phyloP scores from a whole-genome alignment of 2,888 invertebrate species.

The Lymantria dispar region DNA sequence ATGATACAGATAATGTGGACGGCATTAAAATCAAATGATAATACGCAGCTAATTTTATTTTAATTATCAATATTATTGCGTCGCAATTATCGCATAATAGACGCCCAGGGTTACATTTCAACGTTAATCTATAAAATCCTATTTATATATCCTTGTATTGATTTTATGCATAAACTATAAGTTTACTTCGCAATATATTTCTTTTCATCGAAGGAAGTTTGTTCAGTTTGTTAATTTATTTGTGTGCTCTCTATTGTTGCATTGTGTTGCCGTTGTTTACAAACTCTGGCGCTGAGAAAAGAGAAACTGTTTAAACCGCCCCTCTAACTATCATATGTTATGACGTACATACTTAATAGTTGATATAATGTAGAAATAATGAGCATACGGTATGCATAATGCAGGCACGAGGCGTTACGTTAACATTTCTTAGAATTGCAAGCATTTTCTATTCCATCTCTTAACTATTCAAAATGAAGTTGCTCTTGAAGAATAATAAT shows the following conservation, averaged over 20 bases:
- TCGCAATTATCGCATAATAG: too few species aligned
- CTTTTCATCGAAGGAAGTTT: neutral
- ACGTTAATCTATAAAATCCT: too few species aligned
- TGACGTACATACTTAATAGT: conserved; percentile 3
- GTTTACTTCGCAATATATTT: neutral
- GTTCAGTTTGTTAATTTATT: neutral
- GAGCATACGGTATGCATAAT: neutral
- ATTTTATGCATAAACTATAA: too few species aligned
- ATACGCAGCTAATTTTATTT: too few species aligned
- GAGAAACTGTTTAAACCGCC: conserved; percentile 26
- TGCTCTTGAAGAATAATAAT: too few species aligned
- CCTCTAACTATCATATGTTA: conserved; percentile 16
- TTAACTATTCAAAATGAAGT: neutral
- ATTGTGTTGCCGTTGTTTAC: conserved; percentile 29
- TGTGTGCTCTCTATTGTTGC: conserved; percentile 23
- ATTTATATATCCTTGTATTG: too few species aligned
- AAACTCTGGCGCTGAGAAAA: conserved; percentile 23
- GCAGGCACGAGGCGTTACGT: neutral
- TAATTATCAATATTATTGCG: too few species aligned
- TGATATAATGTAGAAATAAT: neutral
- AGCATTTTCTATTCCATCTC: neutral
- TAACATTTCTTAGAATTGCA: neutral
- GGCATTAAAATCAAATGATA: too few species aligned
- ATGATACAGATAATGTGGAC: too few species aligned
- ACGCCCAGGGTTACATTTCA: too few species aligned